Evolutionary conservation across 2,113 vertebrate species (phyloP).

Genomic region (Marcusenius ussheri): DNA sequence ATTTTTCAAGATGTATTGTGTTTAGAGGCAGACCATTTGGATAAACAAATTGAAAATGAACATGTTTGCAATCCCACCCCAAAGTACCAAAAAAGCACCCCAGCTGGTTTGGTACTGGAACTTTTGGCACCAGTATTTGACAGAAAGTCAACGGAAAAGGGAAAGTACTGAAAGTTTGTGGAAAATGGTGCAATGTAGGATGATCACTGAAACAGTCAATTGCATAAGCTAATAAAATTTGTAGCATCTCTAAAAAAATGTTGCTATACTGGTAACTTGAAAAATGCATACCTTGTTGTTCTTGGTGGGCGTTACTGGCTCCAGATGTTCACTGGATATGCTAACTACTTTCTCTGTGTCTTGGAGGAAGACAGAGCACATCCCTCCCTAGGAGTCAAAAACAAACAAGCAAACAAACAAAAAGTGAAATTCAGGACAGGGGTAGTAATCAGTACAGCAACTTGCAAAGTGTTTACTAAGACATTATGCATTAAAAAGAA

Average conservation of each 20-base stretch:
- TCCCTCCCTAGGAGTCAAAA: slow-evolving; percentile 64
- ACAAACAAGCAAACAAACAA: background rate
- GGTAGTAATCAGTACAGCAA: background rate
- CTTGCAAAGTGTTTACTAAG: background rate
- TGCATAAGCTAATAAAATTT: background rate
- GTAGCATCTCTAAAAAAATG: background rate
- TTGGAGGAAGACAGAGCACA: slow-evolving; percentile 86
- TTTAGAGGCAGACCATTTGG: background rate
- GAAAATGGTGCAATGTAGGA: background rate
- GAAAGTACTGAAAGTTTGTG: background rate
- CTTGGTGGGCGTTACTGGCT: slow-evolving; percentile 86
- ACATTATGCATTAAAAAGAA: background rate
- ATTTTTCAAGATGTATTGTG: background rate
- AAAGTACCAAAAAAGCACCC: background rate
- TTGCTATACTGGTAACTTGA: background rate
- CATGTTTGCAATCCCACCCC: background rate
- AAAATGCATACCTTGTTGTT: slow-evolving; percentile 74
- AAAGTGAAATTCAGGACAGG: background rate
- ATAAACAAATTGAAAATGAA: background rate
- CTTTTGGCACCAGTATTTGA: background rate
- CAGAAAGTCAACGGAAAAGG: background rate
- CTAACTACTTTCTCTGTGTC: slow-evolving; percentile 88
- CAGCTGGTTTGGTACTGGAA: background rate
- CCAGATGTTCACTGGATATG: slow-evolving; percentile 84
- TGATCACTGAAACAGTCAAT: background rate